A percentile compares a stretch with the other conserved stretches of the same genome.
Conservation (phyloP, 2,888 invertebrate species). For the Drosophila quasianomalipes region DNA sequence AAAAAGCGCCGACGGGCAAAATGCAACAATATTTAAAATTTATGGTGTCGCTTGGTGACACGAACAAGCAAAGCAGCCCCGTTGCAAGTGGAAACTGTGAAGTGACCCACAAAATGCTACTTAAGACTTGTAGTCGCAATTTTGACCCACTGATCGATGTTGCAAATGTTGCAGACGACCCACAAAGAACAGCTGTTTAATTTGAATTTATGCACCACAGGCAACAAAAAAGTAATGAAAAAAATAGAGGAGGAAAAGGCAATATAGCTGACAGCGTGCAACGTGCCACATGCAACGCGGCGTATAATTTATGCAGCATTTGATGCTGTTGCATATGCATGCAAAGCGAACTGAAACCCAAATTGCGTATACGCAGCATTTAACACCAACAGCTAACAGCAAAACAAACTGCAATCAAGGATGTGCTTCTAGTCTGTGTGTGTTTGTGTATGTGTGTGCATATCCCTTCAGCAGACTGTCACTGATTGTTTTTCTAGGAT, state of each 20-base stretch:
- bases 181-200: constrained; percentile 42
- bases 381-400: constrained; percentile 4
- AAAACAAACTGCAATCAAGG: constrained; percentile 21
- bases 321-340: constrained; percentile 77
- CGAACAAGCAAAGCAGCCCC: background rate
- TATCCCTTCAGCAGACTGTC: background rate
- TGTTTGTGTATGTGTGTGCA: constrained; percentile 1
- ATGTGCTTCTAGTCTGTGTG: background rate
- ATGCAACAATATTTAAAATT: constrained; percentile 73
- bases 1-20: constrained; percentile 51
- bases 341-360: constrained; percentile 22
- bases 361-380: constrained; percentile 43
- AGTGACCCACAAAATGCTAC: constrained; percentile 59
- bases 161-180: constrained; percentile 35
- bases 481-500: constrained; percentile 21
- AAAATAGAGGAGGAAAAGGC: constrained; percentile 24
- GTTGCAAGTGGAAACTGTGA: constrained; percentile 25
- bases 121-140: constrained; percentile 39
- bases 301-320: constrained; percentile 77
- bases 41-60: constrained; percentile 35
- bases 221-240: background rate
- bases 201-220: constrained; percentile 52
- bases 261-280: constrained; percentile 47
- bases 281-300: constrained; percentile 44
- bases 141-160: constrained; percentile 58